Base-by-base conservation (phyloP, 2,113 vertebrate species). In the Heterochromis multidens region DNA sequence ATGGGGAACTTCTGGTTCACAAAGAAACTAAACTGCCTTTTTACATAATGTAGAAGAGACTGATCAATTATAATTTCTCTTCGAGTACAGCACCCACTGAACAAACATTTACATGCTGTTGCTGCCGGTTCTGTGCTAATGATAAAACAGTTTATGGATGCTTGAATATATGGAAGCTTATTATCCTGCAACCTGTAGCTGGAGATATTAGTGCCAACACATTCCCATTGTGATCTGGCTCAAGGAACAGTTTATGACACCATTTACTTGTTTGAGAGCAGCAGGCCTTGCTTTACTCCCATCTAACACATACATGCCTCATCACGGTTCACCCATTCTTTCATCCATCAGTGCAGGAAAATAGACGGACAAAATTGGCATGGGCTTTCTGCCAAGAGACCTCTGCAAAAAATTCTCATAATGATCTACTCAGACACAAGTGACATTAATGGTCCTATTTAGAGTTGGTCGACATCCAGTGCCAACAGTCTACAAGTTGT, bases 391-490 rank as follows among this genome's bases (percentile, higher is more conserved):
- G 91, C 92, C 91, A 92, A 84, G 27, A 84, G 58, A 80, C 67
- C 80, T 12, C 70, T 57, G 89, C 63, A 79, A 40, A 74, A 82
- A 82, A 82, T 78, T 86, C 86, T 90, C 91, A 91, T 87, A 89
- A 93, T 89, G 86, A 90, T 87, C 83, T 90, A 87, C 84, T 92
- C 81, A 37, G 87, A 85, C 91, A 88, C 80, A 91, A 91, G 79
- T 89, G 83, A 80, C 92, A 89, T 83, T 91, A 93, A 90, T 90
- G 85, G 90, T 77, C 77, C 86, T 35, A 92, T 91, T 93, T 91
- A 85, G 85, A 85, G 43, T 54, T 81, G 80, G 90, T 89, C 79
- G 70, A 86, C 89, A 84, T 60, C 84, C 81, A 65, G 87, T 25
- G 60, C 27, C 35, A 52, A 76, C 27, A 58, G 31, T 63, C 72